Base-by-base conservation (phyloP, 2,888 invertebrate genomes). In the Leucozona laternaria region DNA sequence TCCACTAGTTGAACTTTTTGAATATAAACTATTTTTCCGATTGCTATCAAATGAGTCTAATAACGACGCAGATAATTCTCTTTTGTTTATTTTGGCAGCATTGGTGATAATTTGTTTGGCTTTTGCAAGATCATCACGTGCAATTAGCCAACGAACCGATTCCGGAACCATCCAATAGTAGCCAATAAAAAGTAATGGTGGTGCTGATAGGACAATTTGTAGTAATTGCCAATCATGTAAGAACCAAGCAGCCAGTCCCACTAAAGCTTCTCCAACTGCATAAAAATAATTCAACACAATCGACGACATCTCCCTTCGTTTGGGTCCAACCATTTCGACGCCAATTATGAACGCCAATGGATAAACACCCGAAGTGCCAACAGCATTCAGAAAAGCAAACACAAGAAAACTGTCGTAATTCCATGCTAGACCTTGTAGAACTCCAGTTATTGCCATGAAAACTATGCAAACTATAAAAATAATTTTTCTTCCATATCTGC, bases 91-190 rank as follows among this genome's bases (percentile, higher is more conserved):
- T 88, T 93, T 93, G 0, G 95, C 95, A 2, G 94, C 95, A 88
- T 92, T 93, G 43, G 91, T 90, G 15, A 95, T 93, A 13, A 95
- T 94, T 34, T 91, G 90, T 73, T 93, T 93, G 0, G 95, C 95
- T 89, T 94, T 93, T 57, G 93, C 91, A 45, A 93, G 93, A 84
- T 93, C 92, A 53, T 94, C 92, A 55, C 94, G 94, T 0, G 95
- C 94, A 73, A 95, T 91, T 20, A 95, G 91, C 95, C 95, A 95
- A 87, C 95, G 92, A 0, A 95, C 94, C 0, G 95, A 95, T 91
- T 95, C 95, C 1, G 95, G 95, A 25, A 95, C 93, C 34, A 92
- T 93, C 95, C 95, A 95, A 89, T 94, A 94, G 89, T 95, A 95
- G 20, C 91, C 91, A 25, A 95, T 90, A 89, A 95, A 95, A 22